phyloP scores from a whole-genome alignment of 2,888 invertebrate genomes.

The Drosophila atroscutellata region DNA sequence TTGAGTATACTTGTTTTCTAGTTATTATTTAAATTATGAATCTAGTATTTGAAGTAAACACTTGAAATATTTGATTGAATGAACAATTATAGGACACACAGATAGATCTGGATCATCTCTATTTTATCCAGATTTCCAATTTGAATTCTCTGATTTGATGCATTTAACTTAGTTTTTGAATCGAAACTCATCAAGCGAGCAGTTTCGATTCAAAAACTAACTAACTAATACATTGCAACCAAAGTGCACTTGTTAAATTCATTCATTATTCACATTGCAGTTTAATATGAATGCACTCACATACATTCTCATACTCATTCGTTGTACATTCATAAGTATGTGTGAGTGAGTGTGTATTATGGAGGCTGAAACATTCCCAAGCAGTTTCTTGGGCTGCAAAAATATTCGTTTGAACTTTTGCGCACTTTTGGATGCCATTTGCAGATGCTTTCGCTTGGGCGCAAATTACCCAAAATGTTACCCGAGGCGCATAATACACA shows the following conservation, averaged over 20 bases:
- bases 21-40: neutral
- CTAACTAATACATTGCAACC: neutral
- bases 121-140: neutral
- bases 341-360: neutral
- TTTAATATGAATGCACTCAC: conserved; percentile 1
- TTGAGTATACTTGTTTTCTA: neutral
- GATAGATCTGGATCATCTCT: too few species aligned
- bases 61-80: neutral
- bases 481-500: conserved; percentile 58
- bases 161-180: neutral
- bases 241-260: neutral
- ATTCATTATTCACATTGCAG: conserved; percentile 16
- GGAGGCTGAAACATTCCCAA: neutral
- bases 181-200: too few species aligned
- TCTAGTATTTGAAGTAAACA: neutral
- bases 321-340: neutral
- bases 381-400: neutral
- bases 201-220: too few species aligned
- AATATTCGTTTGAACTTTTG: conserved; percentile 61
- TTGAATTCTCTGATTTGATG: neutral
- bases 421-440: conserved; percentile 59
- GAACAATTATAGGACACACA: too few species aligned
- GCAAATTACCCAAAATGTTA: conserved; percentile 76
- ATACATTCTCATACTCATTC: conserved; percentile 5
- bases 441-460: conserved; percentile 60